Conservation (phyloP, 2,113 vertebrate species). For the Passer montanus region DNA sequence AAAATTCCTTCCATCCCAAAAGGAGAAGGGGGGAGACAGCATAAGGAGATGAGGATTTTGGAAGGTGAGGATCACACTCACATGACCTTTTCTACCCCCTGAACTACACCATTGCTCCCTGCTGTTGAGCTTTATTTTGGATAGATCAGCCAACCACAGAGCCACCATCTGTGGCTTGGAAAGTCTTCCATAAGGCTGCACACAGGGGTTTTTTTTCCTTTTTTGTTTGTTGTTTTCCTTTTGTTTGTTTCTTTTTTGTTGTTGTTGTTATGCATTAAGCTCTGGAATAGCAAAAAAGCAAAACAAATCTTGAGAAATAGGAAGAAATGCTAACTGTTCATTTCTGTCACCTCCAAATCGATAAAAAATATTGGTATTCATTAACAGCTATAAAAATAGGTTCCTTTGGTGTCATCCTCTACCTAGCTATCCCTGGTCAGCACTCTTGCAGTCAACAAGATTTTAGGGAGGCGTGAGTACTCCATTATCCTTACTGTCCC, state of each 20-base stretch:
- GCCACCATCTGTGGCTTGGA: conserved; percentile 52
- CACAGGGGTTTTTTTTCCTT: not conserved
- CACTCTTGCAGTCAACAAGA: not conserved
- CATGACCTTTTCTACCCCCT: conserved; percentile 42
- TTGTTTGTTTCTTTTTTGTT: not conserved
- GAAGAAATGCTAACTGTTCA: not conserved
- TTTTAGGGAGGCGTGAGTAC: not conserved
- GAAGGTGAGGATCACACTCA: conserved; percentile 11
- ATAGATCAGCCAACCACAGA: conserved; percentile 28
- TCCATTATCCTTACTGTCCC: not conserved
- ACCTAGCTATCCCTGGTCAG: not conserved
- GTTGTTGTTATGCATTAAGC: not conserved
- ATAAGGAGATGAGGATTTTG: not conserved
- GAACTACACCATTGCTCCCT: conserved; percentile 29
- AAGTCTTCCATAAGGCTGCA: not conserved
- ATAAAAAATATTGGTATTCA: not conserved
- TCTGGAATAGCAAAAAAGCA: not conserved
- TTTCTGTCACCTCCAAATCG: not conserved
- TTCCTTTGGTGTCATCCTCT: not conserved
- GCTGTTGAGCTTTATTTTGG: conserved; percentile 60
- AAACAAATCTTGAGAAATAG: not conserved
- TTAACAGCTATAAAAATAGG: not conserved
- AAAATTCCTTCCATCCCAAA: not conserved
- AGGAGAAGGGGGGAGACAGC: not conserved
- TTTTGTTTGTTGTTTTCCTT: not conserved